Evolutionary conservation across 2,113 vertebrate species (phyloP), one percentile per base, ranked within the genome.

Genomic region (Dasypus novemcinctus): DNA sequence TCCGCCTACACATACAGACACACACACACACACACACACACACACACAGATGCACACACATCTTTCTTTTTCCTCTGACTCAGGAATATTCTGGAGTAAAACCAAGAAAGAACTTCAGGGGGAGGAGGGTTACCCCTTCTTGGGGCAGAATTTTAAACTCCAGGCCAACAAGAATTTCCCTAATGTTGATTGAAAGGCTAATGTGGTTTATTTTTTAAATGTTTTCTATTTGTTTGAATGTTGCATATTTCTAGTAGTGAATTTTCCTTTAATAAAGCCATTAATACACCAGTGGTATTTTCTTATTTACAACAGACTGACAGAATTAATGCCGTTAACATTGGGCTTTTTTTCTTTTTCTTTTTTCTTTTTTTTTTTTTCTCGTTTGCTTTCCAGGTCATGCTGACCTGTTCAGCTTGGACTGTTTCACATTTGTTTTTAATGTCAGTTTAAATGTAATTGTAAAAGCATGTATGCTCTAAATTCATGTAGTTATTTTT

Each of bases 371-470:
- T 82, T 76, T n/a, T 52, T 78, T 83, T 80, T 93, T 72, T 97
- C 95, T 97, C 2, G 0, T 94, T 96, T 97, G 93, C 95, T 97
- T 97, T 97, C 93, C 79, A 92, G 98, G 98, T 98, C 98, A 97
- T 93, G 86, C 94, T 98, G 98, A 98, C 98, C 98, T 96, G 97
- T 98, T 98, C 98, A 92, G 98, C 97, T 96, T 97, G 93, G 95
- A 95, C 98, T 98, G 95, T 97, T 98, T 98, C 97, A 74, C 98
- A 97, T 98, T 98, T 97, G 98, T 98, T 98, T 98, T 98, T 98
- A 97, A 98, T 98, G 98, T 96, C 33, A 74, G 96, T 95, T 96
- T 97, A 97, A 97, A 98, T 97, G 97, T 97, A 96, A 98, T 98
- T 98, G 98, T 98, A 92, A 72, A 98, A 98, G 96, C 94, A 95